Evolutionary conservation across 2,113 vertebrate species (phyloP), one percentile per base, ranked within the genome.

Genomic region (Microtus oregoni): DNA sequence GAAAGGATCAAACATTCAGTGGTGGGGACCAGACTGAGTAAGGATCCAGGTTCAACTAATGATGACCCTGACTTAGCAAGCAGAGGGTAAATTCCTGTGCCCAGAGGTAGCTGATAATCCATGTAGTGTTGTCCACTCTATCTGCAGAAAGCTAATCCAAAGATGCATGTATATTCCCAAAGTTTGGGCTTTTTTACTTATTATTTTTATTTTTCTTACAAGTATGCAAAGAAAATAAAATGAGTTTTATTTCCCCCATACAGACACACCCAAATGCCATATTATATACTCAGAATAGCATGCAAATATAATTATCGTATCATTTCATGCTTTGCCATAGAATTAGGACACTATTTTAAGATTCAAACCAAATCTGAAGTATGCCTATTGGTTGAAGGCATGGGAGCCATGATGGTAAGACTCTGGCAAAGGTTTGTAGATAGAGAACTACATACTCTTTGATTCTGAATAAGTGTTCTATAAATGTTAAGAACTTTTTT

Each of bases 221-320:
- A 86, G 68, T 86, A 67, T 65, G 30, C n/a, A 86, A 93, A 86
- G 24, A 95, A 86, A 82, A 76, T 52, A 17, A 85, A 91, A 75
- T 91, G 1, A 13, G 4, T 63, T 70, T 86, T 55, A 63, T 67
- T 68, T 79, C 26, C 61, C 73, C 63, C 32, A 73, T 63, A 26
- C n/a, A 76, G 12, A 30, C 11, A 28, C 4, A 4, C 22, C 3
- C 50, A 70, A 30, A 81, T n/a, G 44, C 58, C 67, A 90, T 28
- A 8, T 32, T 77, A 44, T 28, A 41, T 35, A 47, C 6, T 15
- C 68, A 61, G 41, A 91, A 91, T 50, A 44, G 13, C 47, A 91
- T 13, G 11, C 17, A 86, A 70, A 86, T 91, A 65, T 61, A 58
- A 50, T 50, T 70, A 55, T 52, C 88, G 26, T 73, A 72, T 28